These are phyloP conservation scores for Salpingus planirostris DNA, from an alignment of 2,888 invertebrate species.

Conservation along the genomic window DNA sequence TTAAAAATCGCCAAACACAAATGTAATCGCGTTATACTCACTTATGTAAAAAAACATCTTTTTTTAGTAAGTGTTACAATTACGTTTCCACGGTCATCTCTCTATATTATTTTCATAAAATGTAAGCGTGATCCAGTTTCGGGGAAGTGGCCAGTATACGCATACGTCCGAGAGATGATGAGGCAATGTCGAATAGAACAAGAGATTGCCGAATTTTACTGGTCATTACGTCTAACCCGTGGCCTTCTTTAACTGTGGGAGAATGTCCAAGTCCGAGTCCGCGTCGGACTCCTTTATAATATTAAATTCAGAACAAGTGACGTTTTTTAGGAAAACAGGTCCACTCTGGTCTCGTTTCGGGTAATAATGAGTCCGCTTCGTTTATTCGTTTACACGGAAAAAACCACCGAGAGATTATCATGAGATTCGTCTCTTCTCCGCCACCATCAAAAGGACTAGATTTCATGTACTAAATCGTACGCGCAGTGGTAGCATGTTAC, in stretches of 20 bases:
- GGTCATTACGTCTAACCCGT: conserved; percentile 24
- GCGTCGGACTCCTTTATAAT: conserved; percentile 14
- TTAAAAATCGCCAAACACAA: neutral
- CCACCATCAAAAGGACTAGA: too few species aligned
- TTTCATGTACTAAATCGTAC: too few species aligned
- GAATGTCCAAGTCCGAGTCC: conserved; percentile 19
- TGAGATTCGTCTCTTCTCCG: too few species aligned
- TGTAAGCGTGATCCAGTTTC: conserved; percentile 1
- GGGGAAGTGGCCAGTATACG: neutral
- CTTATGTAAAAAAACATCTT: neutral
- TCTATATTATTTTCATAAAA: neutral
- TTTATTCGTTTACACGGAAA: conserved; percentile 11
- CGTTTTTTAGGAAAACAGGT: conserved; percentile 18
- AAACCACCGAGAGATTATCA: too few species aligned
- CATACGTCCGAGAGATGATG: neutral
- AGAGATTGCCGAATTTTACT: conserved; percentile 24
- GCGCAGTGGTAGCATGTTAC: conserved; percentile 7
- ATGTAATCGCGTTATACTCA: too few species aligned
- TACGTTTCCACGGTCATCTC: conserved; percentile 1
- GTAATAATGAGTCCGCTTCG: conserved; percentile 8
- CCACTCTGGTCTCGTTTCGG: conserved; percentile 12
- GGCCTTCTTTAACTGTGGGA: conserved; percentile 32
- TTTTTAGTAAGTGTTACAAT: neutral
- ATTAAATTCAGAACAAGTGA: conserved; percentile 18
- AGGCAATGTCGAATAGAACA: conserved; percentile 8